Evolutionary conservation across 2,888 invertebrate genomes (phyloP), one percentile per base, ranked within the genome.

Genomic region (Drosophila pseudotakahashii): DNA sequence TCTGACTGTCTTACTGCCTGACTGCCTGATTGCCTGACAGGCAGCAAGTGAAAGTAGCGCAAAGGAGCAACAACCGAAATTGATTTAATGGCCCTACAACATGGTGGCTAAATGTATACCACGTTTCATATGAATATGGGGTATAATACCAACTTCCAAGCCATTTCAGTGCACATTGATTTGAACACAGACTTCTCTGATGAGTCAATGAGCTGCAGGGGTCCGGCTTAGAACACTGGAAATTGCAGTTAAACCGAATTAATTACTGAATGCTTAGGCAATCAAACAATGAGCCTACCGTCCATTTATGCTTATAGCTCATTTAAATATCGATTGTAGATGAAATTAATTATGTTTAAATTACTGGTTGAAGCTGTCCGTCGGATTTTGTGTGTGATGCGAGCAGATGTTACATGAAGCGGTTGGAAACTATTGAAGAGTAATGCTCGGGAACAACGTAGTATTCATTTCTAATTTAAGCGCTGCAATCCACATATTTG

Each of bases 61-160:
- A 84, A 79, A 80, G 76, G 84, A 79, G 87, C 84, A 81, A 75
- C 74, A 79, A 74, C 72, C 81, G 68, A 84, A 82, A 84, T 84
- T 82, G 84, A 82, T 82, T 87, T 87, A 87, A 84, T 79, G 78
- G 76, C 67, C 67, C 70, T 44, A 71, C 64, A 67, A 44, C 52
- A 67, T 37, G 50, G 37, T 10, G 54, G 14, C 50, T 41, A 36
- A 55, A 32, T 19, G 47, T 42, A 36, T 14, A 52, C 4, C 36
- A 30, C 5, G 34, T 47, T 26, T 3, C 44, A n/a, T 34, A 44
- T 52, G 36, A 53, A 34, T 14, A 6, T 14, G 3, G 14, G 26
- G 30, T 6, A 6, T 26, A 26, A 26, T 26, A 26, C 5, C 26
- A 26, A 26, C 6, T 26, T 6, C 26, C 19, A 19, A 19, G 19